Base-by-base conservation (phyloP, 2,113 vertebrate genomes). In the Myotis brandtii region DNA sequence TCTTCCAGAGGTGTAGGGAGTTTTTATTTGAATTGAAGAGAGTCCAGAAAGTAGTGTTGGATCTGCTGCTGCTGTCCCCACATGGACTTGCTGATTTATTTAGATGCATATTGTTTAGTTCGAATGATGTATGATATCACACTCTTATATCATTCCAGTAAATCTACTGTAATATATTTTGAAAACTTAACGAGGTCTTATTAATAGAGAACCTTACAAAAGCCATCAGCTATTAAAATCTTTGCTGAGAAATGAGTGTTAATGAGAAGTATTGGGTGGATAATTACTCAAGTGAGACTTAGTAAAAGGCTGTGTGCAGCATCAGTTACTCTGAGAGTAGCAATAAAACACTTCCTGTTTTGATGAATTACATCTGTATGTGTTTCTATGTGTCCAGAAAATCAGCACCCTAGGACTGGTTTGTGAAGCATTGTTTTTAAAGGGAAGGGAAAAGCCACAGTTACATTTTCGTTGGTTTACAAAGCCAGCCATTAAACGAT, bases 151-250 rank as follows among this genome's bases (percentile, higher is more conserved):
- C 80, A 50, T 98, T 98, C 96, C 97, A 96, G 96, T 89, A 98
- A 98, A 86, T 93, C 70, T 92, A 81, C 83, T 95, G 72, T 73
- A 95, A 97, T 97, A 89, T 96, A 98, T 97, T 96, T 98, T 94
- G 95, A 96, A 97, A 96, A 97, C 84, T 89, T 95, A 96, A 96
- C 94, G 93, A 97, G 95, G 95, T 97, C 93, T 93, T 98, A 97
- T 96, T 96, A 95, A 96, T 96, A 91, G 70, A 94, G 59, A 94
- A 62, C 76, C 93, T 96, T 89, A 93, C 93, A 90, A 93, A 96
- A 95, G 90, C 97, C 89, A 96, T 95, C 95, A 94, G 69, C 96
- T 97, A 93, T 98, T 96, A 97, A 97, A 97, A 97, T 93, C 95
- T 93, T 86, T 94, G 91, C 89, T 97, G 97, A 97, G 95, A 96